A percentile compares a stretch with the other conserved stretches of the same genome.
These are phyloP conservation scores for Noctua pronuba DNA, from an alignment of 2,888 invertebrate genomes.

Conservation along the genomic window DNA sequence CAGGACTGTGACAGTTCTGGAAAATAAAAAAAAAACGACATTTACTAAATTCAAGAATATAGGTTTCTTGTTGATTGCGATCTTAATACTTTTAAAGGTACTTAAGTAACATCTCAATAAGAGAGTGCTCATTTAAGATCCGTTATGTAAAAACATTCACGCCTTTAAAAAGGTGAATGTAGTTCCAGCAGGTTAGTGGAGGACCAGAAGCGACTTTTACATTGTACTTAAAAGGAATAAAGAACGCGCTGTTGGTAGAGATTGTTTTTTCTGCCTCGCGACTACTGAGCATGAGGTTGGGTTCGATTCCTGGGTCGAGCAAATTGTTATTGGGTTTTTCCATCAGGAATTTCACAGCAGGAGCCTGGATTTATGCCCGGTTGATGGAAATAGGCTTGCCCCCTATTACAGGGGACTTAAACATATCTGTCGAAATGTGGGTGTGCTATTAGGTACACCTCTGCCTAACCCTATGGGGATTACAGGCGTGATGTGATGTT, in stretches of 20 bases:
- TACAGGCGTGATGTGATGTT: too few species aligned
- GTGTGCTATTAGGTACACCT: too few species aligned
- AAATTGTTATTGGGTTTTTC: too few species aligned
- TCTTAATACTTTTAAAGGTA: neutral
- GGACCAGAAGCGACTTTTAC: constrained; percentile 26
- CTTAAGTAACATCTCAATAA: neutral
- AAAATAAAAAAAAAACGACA: neutral
- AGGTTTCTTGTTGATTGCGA: neutral
- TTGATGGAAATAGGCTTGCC: too few species aligned
- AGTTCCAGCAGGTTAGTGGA: neutral
- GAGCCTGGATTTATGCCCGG: too few species aligned
- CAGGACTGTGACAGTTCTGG: neutral
- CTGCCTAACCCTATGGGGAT: too few species aligned
- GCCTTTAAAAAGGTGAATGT: constrained; percentile 37
- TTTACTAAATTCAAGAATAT: neutral
- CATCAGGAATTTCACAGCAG: too few species aligned
- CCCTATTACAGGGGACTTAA: too few species aligned
- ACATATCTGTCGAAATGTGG: too few species aligned
- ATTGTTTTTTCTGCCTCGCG: neutral
- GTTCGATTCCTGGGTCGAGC: too few species aligned
- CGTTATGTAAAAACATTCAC: constrained; percentile 36
- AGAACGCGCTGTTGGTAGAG: too few species aligned
- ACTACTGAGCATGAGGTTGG: too few species aligned
- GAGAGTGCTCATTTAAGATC: neutral
- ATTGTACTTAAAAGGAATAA: neutral